A percentile compares a stretch with the other conserved stretches of the same genome.
Evolutionary conservation across 2,797 vertebrate genomes (phyloP).

Genomic region (Peromyscus attwateri): DNA sequence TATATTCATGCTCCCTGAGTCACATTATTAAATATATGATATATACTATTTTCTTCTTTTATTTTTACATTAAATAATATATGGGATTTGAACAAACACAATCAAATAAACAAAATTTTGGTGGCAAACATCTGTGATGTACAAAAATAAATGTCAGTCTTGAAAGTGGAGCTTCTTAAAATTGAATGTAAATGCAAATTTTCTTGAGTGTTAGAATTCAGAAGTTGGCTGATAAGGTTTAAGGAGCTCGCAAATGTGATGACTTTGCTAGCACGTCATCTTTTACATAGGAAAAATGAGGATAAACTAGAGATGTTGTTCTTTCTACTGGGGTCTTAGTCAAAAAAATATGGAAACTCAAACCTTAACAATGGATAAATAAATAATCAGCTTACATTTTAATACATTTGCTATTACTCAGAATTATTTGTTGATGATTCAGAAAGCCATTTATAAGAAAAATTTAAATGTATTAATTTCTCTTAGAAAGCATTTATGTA

Average conservation of each 20-base stretch:
- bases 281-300: background rate
- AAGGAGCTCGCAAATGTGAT: background rate
- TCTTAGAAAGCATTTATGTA: constrained; percentile 23
- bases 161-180: background rate
- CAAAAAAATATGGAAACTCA: background rate
- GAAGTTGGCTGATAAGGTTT: background rate
- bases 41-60: background rate
- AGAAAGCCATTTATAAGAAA: constrained; percentile 28
- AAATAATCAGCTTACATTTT: background rate
- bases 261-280: background rate
- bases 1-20: background rate
- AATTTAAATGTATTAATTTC: background rate
- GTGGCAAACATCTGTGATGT: background rate
- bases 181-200: constrained; percentile 1
- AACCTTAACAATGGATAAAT: background rate
- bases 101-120: background rate
- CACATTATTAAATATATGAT: background rate
- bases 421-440: background rate
- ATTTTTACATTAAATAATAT: background rate
- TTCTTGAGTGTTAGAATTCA: background rate
- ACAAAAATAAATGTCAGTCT: background rate
- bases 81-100: background rate
- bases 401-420: background rate
- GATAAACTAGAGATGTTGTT: background rate
- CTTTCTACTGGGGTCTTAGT: background rate